These are phyloP conservation scores for Limosa lapponica DNA, from an alignment of 2,797 vertebrate genomes.

Conservation along the genomic window DNA sequence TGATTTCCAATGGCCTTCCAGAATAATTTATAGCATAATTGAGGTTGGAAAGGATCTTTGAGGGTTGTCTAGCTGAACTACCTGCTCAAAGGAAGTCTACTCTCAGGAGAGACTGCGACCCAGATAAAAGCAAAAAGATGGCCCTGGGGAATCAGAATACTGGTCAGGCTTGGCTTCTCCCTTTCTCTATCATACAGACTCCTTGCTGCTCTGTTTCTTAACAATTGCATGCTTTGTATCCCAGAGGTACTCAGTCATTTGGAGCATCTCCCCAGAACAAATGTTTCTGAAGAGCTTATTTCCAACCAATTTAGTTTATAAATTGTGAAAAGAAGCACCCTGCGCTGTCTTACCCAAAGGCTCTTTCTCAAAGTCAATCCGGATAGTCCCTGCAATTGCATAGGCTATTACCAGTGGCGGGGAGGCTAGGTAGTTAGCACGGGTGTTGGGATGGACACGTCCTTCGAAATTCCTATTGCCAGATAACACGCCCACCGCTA, in stretches of 20 bases:
- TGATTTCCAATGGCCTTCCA: not conserved
- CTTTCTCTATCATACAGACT: not conserved
- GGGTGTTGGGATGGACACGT: slow-evolving; percentile 94
- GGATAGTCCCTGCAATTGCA: slow-evolving; percentile 92
- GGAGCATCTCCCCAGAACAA: not conserved
- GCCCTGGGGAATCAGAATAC: not conserved
- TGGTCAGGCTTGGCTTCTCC: not conserved
- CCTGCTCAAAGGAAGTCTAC: not conserved
- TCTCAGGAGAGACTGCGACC: not conserved
- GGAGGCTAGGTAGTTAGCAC: slow-evolving; percentile 96
- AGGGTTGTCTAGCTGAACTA: not conserved
- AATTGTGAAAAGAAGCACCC: not conserved
- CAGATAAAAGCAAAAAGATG: not conserved
- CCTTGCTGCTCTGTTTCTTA: not conserved
- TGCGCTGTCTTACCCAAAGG: slow-evolving; percentile 83
- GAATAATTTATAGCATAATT: not conserved
- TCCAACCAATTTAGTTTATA: not conserved
- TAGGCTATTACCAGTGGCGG: slow-evolving; percentile 95
- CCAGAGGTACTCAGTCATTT: not conserved
- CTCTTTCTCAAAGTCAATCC: slow-evolving; percentile 92
- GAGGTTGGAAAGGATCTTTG: not conserved
- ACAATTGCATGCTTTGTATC: not conserved
- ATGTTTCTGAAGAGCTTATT: not conserved
- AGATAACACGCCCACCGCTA: slow-evolving; percentile 91
- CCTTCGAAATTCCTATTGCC: slow-evolving; percentile 99